These are phyloP conservation scores for Cyaniris semiargus DNA, from an alignment of 2,888 invertebrate genomes.

Conservation along the genomic window DNA sequence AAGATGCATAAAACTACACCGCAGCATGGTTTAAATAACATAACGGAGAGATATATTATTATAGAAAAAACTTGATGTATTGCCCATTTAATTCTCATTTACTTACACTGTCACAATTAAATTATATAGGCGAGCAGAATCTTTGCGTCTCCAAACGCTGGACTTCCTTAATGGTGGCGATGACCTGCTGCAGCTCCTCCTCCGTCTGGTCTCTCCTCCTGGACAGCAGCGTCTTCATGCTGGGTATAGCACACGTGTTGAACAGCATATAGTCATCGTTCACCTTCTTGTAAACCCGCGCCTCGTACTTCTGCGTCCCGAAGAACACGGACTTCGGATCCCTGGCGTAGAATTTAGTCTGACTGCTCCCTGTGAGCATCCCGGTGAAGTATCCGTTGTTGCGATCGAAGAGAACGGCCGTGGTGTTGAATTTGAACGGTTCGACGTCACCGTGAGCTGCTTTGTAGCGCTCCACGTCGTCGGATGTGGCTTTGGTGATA, in stretches of 20 bases:
- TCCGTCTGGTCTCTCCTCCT: constrained; percentile 32
- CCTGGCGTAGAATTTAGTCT: constrained; percentile 30
- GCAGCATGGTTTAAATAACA: too few relatives aligned
- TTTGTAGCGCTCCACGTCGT: constrained; percentile 32
- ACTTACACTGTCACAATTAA: not conserved
- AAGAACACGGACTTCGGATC: constrained; percentile 29
- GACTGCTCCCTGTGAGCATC: constrained; percentile 32
- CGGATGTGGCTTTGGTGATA: constrained; percentile 20
- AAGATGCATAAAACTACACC: too few relatives aligned
- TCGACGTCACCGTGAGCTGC: constrained; percentile 17
- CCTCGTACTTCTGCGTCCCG: not conserved
- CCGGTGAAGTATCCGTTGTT: constrained; percentile 10
- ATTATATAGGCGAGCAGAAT: constrained; percentile 24
- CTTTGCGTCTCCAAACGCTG: constrained; percentile 33
- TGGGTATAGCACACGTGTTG: constrained; percentile 29
- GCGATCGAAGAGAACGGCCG: constrained; percentile 30
- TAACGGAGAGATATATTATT: too few relatives aligned
- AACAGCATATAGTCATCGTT: constrained; percentile 36
- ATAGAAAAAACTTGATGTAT: too few relatives aligned
- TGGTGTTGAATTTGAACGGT: constrained; percentile 33
- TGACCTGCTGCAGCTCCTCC: constrained; percentile 33
- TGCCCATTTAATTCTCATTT: too few relatives aligned
- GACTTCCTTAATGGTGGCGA: constrained; percentile 35
- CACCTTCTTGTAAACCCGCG: constrained; percentile 33
- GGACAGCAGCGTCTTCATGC: constrained; percentile 33